Base-by-base conservation (phyloP, 2,797 vertebrate genomes). In the Acropternis orthonyx region DNA sequence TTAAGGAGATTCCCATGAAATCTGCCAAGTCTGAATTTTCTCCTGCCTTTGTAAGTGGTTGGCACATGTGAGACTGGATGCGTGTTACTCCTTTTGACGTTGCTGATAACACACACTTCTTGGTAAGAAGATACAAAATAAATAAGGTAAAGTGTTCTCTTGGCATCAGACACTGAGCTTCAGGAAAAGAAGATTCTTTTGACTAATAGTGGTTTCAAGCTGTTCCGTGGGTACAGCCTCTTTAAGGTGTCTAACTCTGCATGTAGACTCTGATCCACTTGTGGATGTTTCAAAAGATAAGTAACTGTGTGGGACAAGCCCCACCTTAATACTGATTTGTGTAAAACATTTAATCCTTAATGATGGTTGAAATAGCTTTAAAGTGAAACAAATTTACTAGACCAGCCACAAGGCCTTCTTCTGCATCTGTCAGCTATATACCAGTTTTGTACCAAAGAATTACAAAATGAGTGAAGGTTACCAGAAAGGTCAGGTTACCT, bases 361-460 rank as follows among this genome's bases (percentile, higher is more conserved):
- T 65, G 56, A 51, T 62, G 20, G 14, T 76, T 78, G n/a, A 90
- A 68, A 81, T 46, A 79, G 27, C 37, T 83, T 86, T 77, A 48
- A 75, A 84, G 23, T 76, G 74, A 76, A 86, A 72, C 17, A 82
- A 44, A 21, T 65, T 72, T 52, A 30, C 51, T 59, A 34, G 28
- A 41, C 6, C 22, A 73, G 9, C 19, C 0, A 0, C 68, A 91
- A 88, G 28, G 3, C n/a, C 17, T 4, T 73, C 8, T 80, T 7
- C 43, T 86, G 37, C 48, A 34, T 75, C 65, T 89, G 30, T 63
- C 79, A 49, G 37, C 68, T 68, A 1, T 56, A 13, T 67, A n/a
- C 24, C 16, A 63, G 7, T 56, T 83, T 65, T 44, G 12, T 81
- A 88, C 12, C 15, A 59, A 89, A 43, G 48, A 88, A 49, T 55